Conservation (phyloP, 1,140 invertebrate species). For the Zaprionus capensis region DNA sequence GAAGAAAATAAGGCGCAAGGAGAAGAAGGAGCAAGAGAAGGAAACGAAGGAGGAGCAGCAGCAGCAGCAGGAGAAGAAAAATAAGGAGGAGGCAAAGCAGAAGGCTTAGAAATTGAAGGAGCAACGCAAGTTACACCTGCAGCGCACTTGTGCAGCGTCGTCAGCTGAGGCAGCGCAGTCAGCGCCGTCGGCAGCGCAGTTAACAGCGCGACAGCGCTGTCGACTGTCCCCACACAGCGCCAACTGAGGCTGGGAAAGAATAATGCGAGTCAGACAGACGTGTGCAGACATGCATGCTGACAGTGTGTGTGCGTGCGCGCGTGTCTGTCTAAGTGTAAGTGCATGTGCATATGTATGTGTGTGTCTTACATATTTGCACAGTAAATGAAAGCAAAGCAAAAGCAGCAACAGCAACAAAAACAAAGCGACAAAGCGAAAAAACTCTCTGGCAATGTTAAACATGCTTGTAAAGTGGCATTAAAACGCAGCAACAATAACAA, state of each 20-base stretch:
- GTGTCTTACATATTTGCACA: conserved; percentile 29
- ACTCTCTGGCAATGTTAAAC: conserved; percentile 43
- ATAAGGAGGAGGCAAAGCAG: no score
- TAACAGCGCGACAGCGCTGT: background rate
- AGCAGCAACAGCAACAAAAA: conserved; percentile 21
- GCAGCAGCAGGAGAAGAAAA: background rate
- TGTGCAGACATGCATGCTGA: conserved; percentile 11
- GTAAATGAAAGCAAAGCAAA: conserved; percentile 43
- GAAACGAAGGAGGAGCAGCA: conserved; percentile 25
- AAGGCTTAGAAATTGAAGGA: background rate
- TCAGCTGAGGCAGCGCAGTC: background rate
- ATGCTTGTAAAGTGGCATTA: conserved; percentile 58
- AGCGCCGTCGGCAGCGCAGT: background rate
- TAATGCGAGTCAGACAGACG: conserved; percentile 7
- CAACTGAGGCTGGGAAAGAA: background rate
- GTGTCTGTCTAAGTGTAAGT: background rate
- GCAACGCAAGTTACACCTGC: conserved; percentile 1
- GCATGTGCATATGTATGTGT: conserved; percentile 4
- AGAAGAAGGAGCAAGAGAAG: background rate
- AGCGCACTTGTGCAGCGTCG: background rate
- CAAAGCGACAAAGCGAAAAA: conserved; percentile 17
- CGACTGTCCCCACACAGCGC: no score
- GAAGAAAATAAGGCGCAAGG: no score
- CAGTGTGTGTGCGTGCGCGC: conserved; percentile 7
- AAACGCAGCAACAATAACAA: conserved; percentile 52